Evolutionary conservation across 1,140 invertebrate genomes (phyloP).

Genomic region (Hormaphis cornu): DNA sequence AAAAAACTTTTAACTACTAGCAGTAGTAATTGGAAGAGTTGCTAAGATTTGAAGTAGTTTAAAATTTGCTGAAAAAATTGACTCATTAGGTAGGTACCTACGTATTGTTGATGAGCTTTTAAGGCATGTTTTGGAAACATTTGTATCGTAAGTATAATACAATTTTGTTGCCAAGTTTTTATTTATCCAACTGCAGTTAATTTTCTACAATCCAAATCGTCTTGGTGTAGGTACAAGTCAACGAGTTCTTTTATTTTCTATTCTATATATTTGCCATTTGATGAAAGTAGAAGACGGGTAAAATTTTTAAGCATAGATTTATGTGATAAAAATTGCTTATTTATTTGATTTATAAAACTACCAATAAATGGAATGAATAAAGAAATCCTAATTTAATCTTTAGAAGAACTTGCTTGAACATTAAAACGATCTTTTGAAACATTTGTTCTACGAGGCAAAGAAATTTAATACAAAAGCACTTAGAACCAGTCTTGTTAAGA

Average conservation of each 20-base stretch:
- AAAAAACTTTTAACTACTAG: constrained; percentile 14
- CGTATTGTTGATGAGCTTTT: neutral
- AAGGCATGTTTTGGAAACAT: neutral
- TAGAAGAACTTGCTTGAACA: neutral
- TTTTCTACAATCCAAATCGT: neutral
- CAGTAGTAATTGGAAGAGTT: neutral
- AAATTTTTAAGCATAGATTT: neutral
- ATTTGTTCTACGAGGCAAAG: neutral
- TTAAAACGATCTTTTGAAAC: neutral
- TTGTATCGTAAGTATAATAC: neutral
- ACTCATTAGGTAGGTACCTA: too few relatives aligned
- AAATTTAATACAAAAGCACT: too few relatives aligned
- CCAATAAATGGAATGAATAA: neutral
- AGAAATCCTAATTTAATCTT: constrained; percentile 1
- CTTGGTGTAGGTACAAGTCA: neutral
- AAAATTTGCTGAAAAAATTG: neutral
- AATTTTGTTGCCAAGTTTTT: neutral
- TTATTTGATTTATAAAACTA: neutral
- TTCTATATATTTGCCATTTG: neutral
- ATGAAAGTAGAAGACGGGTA: neutral
- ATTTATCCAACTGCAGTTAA: neutral
- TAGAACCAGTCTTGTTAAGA: too few relatives aligned
- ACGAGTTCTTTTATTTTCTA: neutral
- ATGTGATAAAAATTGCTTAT: neutral
- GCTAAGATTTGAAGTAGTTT: neutral